Conservation (phyloP, 2,888 invertebrate genomes). For the Drosophila mettleri region DNA sequence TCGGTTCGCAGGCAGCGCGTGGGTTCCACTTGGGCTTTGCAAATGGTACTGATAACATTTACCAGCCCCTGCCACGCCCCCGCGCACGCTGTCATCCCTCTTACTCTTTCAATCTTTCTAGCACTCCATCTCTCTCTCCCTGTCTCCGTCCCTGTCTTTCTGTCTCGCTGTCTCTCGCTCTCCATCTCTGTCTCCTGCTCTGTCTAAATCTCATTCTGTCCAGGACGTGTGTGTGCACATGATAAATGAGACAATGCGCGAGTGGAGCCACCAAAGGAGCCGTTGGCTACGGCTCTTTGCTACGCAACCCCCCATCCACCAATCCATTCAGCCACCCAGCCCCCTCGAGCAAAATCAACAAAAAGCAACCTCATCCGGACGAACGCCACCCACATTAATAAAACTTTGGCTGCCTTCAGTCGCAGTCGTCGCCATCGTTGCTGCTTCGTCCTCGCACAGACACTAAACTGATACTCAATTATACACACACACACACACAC, state of each 20-base stretch:
- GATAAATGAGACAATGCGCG: slow-evolving; percentile 73
- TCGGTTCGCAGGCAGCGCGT: slow-evolving; percentile 67
- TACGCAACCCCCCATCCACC: slow-evolving; percentile 9
- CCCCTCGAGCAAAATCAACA: slow-evolving; percentile 65
- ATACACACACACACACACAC: slow-evolving; percentile 61
- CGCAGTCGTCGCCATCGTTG: slow-evolving; percentile 42
- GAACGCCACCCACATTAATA: slow-evolving; percentile 68
- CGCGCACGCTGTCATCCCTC: slow-evolving; percentile 4
- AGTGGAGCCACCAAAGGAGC: slow-evolving; percentile 56
- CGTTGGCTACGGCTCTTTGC: slow-evolving; percentile 57
- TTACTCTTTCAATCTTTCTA: slow-evolving; percentile 9
- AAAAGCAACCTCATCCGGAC: slow-evolving; percentile 46
- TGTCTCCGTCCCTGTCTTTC: not conserved
- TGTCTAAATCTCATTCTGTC: slow-evolving; percentile 38
- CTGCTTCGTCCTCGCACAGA: slow-evolving; percentile 53
- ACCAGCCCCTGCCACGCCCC: slow-evolving; percentile 23
- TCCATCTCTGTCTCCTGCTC: slow-evolving; percentile 8
- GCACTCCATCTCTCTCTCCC: not conserved
- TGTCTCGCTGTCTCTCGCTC: not conserved
- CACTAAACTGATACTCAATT: slow-evolving; percentile 78
- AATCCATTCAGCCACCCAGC: not conserved
- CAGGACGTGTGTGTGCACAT: slow-evolving; percentile 65
- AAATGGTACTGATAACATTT: slow-evolving; percentile 74
- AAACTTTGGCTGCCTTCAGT: slow-evolving; percentile 75
- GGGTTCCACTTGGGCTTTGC: slow-evolving; percentile 64